Evolutionary conservation across 2,888 invertebrate genomes (phyloP), one percentile per base, ranked within the genome.

Genomic region (Leptopterna dolabrata): DNA sequence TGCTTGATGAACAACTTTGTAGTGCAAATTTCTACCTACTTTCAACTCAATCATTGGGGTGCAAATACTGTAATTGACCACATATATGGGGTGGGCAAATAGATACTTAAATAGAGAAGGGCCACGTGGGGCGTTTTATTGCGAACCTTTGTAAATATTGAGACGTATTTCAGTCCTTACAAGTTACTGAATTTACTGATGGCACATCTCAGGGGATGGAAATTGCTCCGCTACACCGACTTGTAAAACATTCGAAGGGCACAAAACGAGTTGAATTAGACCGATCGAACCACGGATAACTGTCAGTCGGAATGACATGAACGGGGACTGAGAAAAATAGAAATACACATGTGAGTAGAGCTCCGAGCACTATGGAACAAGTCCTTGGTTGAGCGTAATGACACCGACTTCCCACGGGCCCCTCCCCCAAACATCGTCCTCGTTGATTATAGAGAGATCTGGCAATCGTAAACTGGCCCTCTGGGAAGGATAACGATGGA

Each of bases 401-500:
- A 86, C 78, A 86, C 78, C 55, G 86, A 76, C 86, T 86, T 86
- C 86, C 86, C 86, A 86, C 78, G 86, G 85, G n/a, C 45, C 51
- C 83, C 51, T 51, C 45, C 36, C 73, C 84, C 43, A 24, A 41
- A 45, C 73, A 29, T 84, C 41, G 78, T 78, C 78, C 78, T 78
- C 24, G 29, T 55, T 87, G 87, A 87, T 87, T 87, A 87, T 87
- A 87, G 87, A 41, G 73, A 41, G 87, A 82, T 87, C 87, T 73
- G 82, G 87, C 82, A 87, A 87, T 87, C 78, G 82, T 87, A 87
- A 87, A 87, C 85, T 85, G 85, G 84, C 84, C 84, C 73, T 71
- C 71, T 83, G 83, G 83, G 71, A 55, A 55, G 30, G 85, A 86
- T 86, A 86, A 86, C 86, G 86, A 86, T 85, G 27, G 76, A 76